phyloP scores from a whole-genome alignment of 2,113 vertebrate genomes.

The Scopus umbretta region DNA sequence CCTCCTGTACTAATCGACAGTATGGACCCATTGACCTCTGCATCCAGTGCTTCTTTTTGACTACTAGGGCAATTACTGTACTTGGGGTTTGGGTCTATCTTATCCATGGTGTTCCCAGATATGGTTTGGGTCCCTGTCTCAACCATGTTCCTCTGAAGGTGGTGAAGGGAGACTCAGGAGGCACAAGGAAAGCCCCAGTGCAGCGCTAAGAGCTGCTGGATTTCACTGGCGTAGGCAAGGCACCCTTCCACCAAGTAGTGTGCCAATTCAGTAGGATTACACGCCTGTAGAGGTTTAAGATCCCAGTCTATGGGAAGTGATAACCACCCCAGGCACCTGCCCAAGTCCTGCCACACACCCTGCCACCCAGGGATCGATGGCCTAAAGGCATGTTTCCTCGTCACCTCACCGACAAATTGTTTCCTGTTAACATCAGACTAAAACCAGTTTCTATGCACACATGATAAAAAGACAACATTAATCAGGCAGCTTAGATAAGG shows the following conservation, averaged over 20 bases:
- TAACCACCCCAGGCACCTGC: neutral
- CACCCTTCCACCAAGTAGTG: neutral
- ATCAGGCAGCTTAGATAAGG: neutral
- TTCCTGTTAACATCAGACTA: neutral
- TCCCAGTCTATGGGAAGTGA: neutral
- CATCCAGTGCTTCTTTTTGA: neutral
- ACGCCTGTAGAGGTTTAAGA: neutral
- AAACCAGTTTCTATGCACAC: neutral
- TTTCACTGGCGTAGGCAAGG: neutral
- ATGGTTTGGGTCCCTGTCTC: neutral
- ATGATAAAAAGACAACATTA: neutral
- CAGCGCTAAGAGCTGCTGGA: neutral
- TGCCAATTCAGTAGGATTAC: accelerated
- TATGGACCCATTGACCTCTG: neutral
- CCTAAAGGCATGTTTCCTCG: neutral
- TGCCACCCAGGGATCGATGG: neutral
- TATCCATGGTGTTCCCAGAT: neutral
- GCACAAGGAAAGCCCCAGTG: neutral
- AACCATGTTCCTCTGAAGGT: neutral
- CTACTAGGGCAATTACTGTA: neutral
- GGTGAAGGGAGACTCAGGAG: neutral
- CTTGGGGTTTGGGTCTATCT: neutral
- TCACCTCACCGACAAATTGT: neutral
- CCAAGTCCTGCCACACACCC: neutral
- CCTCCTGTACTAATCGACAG: neutral